These are phyloP conservation scores for Teleopsis dalmanni DNA, from an alignment of 1,140 invertebrate species.

Conservation along the genomic window DNA sequence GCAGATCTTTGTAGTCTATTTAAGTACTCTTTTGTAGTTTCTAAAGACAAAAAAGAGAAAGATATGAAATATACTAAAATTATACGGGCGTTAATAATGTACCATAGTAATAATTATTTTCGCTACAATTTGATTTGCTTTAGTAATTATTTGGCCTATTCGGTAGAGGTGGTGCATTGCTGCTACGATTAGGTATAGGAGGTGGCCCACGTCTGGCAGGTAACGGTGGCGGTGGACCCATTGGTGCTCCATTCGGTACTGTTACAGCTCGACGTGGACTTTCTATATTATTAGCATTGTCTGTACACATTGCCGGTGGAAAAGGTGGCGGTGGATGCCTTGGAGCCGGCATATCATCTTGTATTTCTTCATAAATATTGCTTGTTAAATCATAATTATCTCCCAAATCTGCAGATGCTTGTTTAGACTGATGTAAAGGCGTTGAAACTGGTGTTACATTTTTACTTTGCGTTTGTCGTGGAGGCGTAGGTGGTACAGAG, in stretches of 20 bases:
- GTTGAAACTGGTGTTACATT: constrained; percentile 31
- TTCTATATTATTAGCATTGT: constrained; percentile 11
- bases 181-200: constrained; percentile 55
- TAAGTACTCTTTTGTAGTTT: no score
- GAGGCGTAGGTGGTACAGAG: constrained; percentile 32
- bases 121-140: neutral
- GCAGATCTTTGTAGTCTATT: no score
- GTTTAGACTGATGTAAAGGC: constrained; percentile 28
- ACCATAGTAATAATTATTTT: no score
- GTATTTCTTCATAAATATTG: constrained; percentile 38
- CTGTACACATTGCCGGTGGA: constrained; percentile 16
- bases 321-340: constrained; percentile 29
- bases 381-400: constrained; percentile 24
- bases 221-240: constrained; percentile 54
- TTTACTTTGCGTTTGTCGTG: constrained; percentile 32
- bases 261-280: constrained; percentile 34
- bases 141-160: constrained; percentile 34
- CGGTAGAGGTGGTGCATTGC: constrained; percentile 35
- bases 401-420: constrained; percentile 14
- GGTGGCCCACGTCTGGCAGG: constrained; percentile 54
- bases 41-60: no score
- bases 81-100: no score
- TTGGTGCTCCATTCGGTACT: constrained; percentile 33
- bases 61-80: no score
- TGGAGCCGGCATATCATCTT: constrained; percentile 32